Base-by-base conservation (phyloP, 2,113 vertebrate species). In the Rhadina sibilatrix region DNA sequence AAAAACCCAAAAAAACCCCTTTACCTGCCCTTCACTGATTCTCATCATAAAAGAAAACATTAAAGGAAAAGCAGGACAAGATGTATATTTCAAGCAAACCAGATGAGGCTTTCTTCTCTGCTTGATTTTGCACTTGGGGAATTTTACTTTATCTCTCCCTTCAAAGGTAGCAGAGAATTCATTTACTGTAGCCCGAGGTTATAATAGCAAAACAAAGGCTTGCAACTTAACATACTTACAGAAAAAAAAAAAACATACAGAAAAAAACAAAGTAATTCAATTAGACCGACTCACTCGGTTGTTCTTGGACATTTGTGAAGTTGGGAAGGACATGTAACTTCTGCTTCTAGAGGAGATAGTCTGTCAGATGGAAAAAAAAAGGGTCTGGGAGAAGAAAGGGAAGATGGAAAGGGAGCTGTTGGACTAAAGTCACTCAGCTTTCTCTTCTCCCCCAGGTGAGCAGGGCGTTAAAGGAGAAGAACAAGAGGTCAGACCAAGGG, bases 51-150 rank as follows among this genome's bases (percentile, higher is more conserved):
- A 59, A 59, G 23, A 16, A 37, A 59, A 35, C 57, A 59, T 98
- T 97, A 98, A 98, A 98, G 96, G 90, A 96, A 96, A 90, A 88
- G 95, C 93, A 97, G 98, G 96, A 98, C 96, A 98, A 98, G 97
- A 98, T 95, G 94, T 96, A 97, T 96, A 97, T 98, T 98, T 97
- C 96, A 97, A 94, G 97, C 97, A 98, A 98, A 98, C 83, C 94
- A 96, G 98, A 97, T 84, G 96, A 97, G 96, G 81, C 87, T 98
- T 97, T 98, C 93, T 98, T 98, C 98, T 98, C 97, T 98, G 96
- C 98, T 98, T 98, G 98, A 98, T 98, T 98, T 98, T 97, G 95
- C 94, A 98, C 97, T 98, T 98, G 96, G 97, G 98, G 98, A 97
- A 96, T 98, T 98, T 98, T 98, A 97, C 97, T 98, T 98, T 97